Conservation (phyloP, 2,888 invertebrate species). For the Sisyra terminalis region DNA sequence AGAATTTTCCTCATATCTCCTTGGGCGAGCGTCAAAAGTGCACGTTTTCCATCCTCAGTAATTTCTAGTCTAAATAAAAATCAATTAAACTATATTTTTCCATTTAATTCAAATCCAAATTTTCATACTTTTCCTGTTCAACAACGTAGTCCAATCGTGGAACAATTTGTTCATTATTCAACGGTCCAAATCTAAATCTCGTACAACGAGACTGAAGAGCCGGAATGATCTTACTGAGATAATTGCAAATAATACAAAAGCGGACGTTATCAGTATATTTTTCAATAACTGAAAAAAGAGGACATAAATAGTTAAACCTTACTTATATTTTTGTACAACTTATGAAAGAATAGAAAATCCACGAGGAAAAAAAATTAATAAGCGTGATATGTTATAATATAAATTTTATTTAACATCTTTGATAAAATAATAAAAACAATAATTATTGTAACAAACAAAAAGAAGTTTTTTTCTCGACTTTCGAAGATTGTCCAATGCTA, state of each 20-base stretch:
- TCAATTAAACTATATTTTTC: slow-evolving; percentile 6
- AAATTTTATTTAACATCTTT: neutral
- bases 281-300: slow-evolving; percentile 69
- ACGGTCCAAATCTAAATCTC: slow-evolving; percentile 86
- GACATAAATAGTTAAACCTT: no score
- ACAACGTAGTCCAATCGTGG: slow-evolving; percentile 79
- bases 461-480: slow-evolving; percentile 30
- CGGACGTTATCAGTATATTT: slow-evolving; percentile 97
- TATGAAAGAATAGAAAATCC: no score
- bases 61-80: slow-evolving; percentile 49
- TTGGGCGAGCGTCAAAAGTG: slow-evolving; percentile 72
- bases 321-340: no score
- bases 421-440: neutral
- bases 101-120: slow-evolving; percentile 3
- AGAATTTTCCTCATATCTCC: slow-evolving; percentile 98
- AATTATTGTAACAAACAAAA: slow-evolving; percentile 36
- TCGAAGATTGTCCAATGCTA: slow-evolving; percentile 27
- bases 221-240: slow-evolving; percentile 95
- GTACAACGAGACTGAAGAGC: slow-evolving; percentile 97
- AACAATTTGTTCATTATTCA: slow-evolving; percentile 69
- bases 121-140: slow-evolving; percentile 56
- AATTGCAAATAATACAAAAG: slow-evolving; percentile 98
- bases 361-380: neutral
- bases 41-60: slow-evolving; percentile 76
- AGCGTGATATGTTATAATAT: neutral